phyloP scores from a whole-genome alignment of 2,113 vertebrate genomes.

The Delphinus delphis region DNA sequence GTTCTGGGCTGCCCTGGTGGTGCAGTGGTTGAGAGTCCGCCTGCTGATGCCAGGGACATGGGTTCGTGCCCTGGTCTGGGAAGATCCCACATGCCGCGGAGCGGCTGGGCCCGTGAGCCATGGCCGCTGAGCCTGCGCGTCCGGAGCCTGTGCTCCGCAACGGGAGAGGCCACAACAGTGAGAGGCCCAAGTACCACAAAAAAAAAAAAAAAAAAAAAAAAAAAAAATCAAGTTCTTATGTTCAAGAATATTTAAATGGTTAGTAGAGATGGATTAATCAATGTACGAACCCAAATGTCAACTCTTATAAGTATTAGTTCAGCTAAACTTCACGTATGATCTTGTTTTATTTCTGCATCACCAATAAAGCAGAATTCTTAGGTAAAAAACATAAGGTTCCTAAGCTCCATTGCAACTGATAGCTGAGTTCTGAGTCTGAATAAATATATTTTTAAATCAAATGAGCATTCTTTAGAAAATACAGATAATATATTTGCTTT shows the following conservation, averaged over 20 bases:
- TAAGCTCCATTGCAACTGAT: neutral
- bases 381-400: neutral
- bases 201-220: too few species aligned
- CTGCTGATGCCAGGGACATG: too few species aligned
- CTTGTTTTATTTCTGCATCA: neutral
- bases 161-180: too few species aligned
- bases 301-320: neutral
- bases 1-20: neutral
- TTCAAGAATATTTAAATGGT: neutral
- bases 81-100: too few species aligned
- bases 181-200: too few species aligned
- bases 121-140: too few species aligned
- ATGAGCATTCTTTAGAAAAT: neutral
- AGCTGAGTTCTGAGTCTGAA: neutral
- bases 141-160: too few species aligned
- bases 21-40: too few species aligned
- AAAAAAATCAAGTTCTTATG: neutral
- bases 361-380: neutral
- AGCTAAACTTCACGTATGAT: neutral
- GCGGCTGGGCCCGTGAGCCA: too few species aligned
- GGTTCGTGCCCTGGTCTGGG: too few species aligned
- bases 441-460: neutral
- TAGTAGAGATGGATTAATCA: neutral
- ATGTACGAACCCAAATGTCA: neutral
- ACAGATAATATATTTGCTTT: neutral